Conservation (phyloP, 2,797 vertebrate species). For the Liasis olivaceus region DNA sequence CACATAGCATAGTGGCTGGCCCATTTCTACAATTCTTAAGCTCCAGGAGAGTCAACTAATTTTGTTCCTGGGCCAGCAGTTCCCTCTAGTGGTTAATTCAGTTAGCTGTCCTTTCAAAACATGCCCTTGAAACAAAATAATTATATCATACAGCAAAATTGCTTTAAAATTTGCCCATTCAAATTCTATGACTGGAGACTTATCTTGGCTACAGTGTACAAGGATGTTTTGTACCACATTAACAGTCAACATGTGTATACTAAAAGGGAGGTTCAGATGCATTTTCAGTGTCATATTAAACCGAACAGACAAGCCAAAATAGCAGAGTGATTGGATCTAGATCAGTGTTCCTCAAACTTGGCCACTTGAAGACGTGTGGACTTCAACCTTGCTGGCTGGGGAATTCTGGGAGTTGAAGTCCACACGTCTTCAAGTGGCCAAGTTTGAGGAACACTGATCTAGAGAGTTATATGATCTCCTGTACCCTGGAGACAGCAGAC, state of each 20-base stretch:
- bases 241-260: background rate
- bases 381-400: too few relatives aligned
- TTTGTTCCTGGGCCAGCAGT: background rate
- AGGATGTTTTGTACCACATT: background rate
- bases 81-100: constrained; percentile 25
- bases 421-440: too few relatives aligned
- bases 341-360: too few relatives aligned
- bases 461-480: background rate
- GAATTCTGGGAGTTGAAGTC: too few relatives aligned
- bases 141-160: background rate
- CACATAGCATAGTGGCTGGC: background rate
- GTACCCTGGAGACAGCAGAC: background rate
- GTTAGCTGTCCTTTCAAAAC: background rate
- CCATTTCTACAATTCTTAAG: background rate
- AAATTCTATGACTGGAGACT: background rate
- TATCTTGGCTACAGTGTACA: background rate
- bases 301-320: background rate
- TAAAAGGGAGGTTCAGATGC: background rate
- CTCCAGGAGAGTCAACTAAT: background rate
- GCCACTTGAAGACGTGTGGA: too few relatives aligned
- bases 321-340: background rate
- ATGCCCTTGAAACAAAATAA: background rate
- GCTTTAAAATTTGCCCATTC: background rate
- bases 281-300: background rate
- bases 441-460: too few relatives aligned